Base-by-base conservation (phyloP, 2,797 vertebrate genomes). In the Coluber constrictor region DNA sequence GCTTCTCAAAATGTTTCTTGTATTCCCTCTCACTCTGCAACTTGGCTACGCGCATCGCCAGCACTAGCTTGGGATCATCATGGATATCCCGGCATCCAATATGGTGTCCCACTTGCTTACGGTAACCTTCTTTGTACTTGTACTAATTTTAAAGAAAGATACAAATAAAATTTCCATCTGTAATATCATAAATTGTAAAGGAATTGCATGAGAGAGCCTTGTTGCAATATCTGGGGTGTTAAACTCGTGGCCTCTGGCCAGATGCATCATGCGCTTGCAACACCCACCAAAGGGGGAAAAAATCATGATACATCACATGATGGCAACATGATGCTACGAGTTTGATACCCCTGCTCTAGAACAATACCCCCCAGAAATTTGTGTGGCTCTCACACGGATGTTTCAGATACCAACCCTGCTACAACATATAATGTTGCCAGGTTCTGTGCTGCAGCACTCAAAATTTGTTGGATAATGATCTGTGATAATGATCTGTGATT, bases 41-140 rank as follows among this genome's bases (percentile, higher is more conserved):
- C 92, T 97, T 99, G n/a, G 98, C 98, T 86, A 98, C 96, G 0
- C 98, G 89, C 98, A 99, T 99, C 95, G 98, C 98, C 97, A 98
- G 98, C 83, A 98, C 98, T 97, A 99, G 97, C 95, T 99, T 97
- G 51, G 98, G 98, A 90, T 99, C 98, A 0, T 99, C 98, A 83
- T 98, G 51, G 16, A 99, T 37, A 95, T 96, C 97, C 59, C 98
- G 98, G 96, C 97, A 96, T 56, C 98, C 98, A 4, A 99, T 95
- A 0, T 98, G 98, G 93, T 98, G 98, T 32, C 98, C 98, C 18
- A 96, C 98, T 25, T 98, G 98, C 94, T 98, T 98, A 15, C 99
- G 98, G 96, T 98, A 99, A 0, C 98, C 99, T 0, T 98, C 97
- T 96, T 99, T 99, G 97, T 99, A 99, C 66, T 99, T 98, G 96